Base-by-base conservation (phyloP, 2,888 invertebrate species). In the Drosophila niveifrons region DNA sequence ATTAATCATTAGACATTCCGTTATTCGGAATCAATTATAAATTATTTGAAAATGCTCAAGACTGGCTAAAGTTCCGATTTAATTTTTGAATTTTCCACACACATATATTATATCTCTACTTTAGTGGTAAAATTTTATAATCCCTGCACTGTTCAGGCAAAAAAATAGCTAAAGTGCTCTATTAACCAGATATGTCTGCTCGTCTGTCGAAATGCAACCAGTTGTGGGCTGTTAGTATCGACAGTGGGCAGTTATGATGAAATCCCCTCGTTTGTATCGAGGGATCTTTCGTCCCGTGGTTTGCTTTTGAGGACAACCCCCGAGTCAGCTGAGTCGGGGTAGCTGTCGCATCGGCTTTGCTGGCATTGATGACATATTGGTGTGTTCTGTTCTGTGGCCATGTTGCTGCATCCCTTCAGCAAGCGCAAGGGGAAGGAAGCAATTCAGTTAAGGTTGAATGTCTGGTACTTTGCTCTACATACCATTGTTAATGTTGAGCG, bases 321-420 rank as follows among this genome's bases (percentile, higher is more conserved):
- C 64, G 10, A 11, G 10, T 31, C n/a, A 55, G 43, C 18, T 34
- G 43, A 39, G 31, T 39, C 36, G 56, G 53, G 61, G 51, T 61
- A 31, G 61, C 58, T 50, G 53, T 51, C 13, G 65, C 66, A 64
- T 51, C 75, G 63, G 39, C 59, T 71, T 52, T 36, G 57, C 63
- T 44, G 59, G 66, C 85, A 87, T 84, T 89, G 89, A 84, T 87
- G 89, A 87, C 89, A 87, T 87, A 89, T 87, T 89, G 85, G 80
- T 79, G 75, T 69, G 72, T 55, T 50, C 51, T 63, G 64, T 62
- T 51, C 52, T 75, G 71, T 50, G 69, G 68, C 65, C 63, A 61
- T 68, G 78, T 56, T 34, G 2, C 34, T 79, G 79, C 78, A 77
- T 66, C 65, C 52, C 61, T 47, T 34, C 23, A 6, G 6, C 6